Conservation (phyloP, 1,140 invertebrate species). For the Caenorhabditis inopinata region DNA sequence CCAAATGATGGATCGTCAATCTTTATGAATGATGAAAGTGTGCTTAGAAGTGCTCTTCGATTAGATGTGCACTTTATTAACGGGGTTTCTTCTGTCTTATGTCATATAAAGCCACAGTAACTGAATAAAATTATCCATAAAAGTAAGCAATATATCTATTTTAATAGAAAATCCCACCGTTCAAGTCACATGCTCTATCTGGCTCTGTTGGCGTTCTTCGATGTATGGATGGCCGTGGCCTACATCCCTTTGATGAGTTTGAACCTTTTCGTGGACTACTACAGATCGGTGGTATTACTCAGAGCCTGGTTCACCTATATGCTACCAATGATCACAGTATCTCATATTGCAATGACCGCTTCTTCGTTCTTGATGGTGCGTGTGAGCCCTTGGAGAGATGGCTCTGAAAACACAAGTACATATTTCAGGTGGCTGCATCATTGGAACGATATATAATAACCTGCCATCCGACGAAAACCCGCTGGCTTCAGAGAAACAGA, state of each 20-base stretch:
- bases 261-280: slow-evolving; percentile 56
- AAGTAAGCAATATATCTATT: neutral
- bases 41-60: too few species aligned
- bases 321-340: slow-evolving; percentile 62
- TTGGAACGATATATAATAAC: slow-evolving; percentile 60
- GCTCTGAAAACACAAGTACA: neutral
- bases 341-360: slow-evolving; percentile 61
- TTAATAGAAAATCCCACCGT: slow-evolving; percentile 56
- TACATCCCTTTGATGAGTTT: slow-evolving; percentile 63
- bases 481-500: slow-evolving; percentile 34
- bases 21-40: too few species aligned
- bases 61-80: too few species aligned
- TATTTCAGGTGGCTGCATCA: slow-evolving; percentile 46
- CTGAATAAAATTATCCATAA: too few species aligned
- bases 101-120: too few species aligned
- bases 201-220: slow-evolving; percentile 57
- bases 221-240: slow-evolving; percentile 56
- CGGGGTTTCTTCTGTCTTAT: too few species aligned
- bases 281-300: slow-evolving; percentile 51
- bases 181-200: slow-evolving; percentile 57
- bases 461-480: slow-evolving; percentile 36
- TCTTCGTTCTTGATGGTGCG: slow-evolving; percentile 61
- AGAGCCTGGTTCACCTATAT: slow-evolving; percentile 58
- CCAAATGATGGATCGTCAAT: too few species aligned
- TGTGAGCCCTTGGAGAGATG: neutral